Base-by-base conservation (phyloP, 1,140 invertebrate genomes). In the Drosophila cardini region DNA sequence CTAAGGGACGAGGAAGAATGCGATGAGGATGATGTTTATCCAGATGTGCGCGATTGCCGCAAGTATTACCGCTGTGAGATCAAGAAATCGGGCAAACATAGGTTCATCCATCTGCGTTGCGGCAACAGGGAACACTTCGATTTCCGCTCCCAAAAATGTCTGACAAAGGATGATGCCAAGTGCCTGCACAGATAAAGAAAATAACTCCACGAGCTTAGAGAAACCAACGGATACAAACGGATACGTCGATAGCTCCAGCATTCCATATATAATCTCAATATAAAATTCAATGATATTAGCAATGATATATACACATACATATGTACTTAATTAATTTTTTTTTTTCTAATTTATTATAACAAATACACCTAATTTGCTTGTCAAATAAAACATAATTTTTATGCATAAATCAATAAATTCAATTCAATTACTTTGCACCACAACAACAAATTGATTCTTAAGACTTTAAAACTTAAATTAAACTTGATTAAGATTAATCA, bases 51-150 rank as follows among this genome's bases (percentile, higher is more conserved):
- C 15, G 90, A 91, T 40, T 91, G 90, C 40, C 74, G 72, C 38
- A 91, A 91, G 34, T 91, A 82, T 53, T 91, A 90, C 61, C 85
- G 84, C 45, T 89, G 84, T 42, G 80, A 89, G 13, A 48, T 78
- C 9, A 89, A 89, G 55, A 71, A 71, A 18, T 90, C 85, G 4
- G 85, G 80, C 34, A 84, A 84, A 45, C 84, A 75, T 32, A 84
- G 78, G 71, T 68, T 65, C 10, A 74, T 71, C 8, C 84, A 89
- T 6, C 13, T 84, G 9, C 84, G 85, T 1, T 89, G 84, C 46
- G 71, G 73, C 18, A 80, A 48, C 45, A 89, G 89, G 68, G 36
- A 89, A n/a, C 80, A 61, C 21, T 89, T 89, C 77, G 84, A 90
- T 30, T 89, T 69, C 52, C 48, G 45, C 15, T 21, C 4, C 6